Conservation (phyloP, 2,797 vertebrate genomes). For the Oryzias dopingdopingensis region DNA sequence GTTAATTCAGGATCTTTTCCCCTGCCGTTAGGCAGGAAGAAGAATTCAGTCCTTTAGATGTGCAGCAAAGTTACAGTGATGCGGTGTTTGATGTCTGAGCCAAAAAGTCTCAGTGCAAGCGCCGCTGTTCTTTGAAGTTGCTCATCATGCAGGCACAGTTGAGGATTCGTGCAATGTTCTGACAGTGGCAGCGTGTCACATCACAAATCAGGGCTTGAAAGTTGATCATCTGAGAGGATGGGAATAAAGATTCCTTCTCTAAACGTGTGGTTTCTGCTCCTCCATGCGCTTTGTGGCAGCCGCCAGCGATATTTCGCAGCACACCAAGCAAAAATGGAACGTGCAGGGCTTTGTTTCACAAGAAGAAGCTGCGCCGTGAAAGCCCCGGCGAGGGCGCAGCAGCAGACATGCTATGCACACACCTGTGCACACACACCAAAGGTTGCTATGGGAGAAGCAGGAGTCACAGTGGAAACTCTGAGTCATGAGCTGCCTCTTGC, state of each 20-base stretch:
- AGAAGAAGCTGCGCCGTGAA: constrained; percentile 33
- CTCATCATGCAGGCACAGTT: constrained; percentile 46
- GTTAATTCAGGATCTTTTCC: constrained; percentile 43
- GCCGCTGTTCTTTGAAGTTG: constrained; percentile 55
- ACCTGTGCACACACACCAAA: constrained; percentile 37
- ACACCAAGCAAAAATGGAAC: constrained; percentile 31
- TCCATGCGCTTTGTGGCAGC: constrained; percentile 39
- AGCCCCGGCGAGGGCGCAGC: constrained; percentile 44
- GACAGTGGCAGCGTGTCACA: constrained; percentile 51
- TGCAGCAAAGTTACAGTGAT: constrained; percentile 43
- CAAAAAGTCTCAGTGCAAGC: constrained; percentile 42
- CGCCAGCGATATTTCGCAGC: constrained; percentile 28
- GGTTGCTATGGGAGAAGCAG: constrained; percentile 58
- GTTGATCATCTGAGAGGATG: constrained; percentile 22
- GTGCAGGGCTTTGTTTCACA: constrained; percentile 26
- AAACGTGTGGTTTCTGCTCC: constrained; percentile 14
- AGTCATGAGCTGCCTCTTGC: constrained; percentile 75
- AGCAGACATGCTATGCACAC: constrained; percentile 44
- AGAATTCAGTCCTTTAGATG: constrained; percentile 58
- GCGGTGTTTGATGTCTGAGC: constrained; percentile 57
- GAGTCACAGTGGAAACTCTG: constrained; percentile 80
- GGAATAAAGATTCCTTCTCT: constrained; percentile 37
- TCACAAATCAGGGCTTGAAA: constrained; percentile 51
- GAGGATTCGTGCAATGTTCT: constrained; percentile 46
- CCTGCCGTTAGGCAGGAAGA: constrained; percentile 38